These are phyloP conservation scores for Slavum lentiscoides DNA, from an alignment of 2,888 invertebrate species.

Conservation along the genomic window DNA sequence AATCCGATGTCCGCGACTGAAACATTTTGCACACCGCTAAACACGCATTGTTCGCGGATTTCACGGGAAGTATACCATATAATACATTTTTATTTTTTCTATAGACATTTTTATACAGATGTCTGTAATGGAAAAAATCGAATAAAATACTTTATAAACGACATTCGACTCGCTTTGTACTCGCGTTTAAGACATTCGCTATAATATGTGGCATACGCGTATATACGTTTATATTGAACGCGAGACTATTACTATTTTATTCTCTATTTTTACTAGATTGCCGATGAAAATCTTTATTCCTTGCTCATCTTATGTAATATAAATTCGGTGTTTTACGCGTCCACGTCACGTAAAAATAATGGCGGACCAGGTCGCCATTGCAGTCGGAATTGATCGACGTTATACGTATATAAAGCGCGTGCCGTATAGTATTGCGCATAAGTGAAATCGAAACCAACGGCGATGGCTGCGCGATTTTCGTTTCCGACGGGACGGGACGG, in stretches of 20 bases:
- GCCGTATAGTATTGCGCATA: too few relatives aligned
- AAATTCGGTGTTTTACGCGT: constrained; percentile 4
- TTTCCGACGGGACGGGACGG: constrained; percentile 4
- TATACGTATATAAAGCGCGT: too few relatives aligned
- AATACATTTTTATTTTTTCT: not conserved
- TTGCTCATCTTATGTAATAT: not conserved
- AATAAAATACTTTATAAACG: too few relatives aligned
- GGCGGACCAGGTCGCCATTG: not conserved
- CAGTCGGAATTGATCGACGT: too few relatives aligned
- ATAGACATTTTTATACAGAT: not conserved
- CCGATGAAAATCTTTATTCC: not conserved
- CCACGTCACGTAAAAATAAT: constrained; percentile 19
- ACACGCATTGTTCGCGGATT: constrained; percentile 33
- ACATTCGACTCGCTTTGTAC: too few relatives aligned
- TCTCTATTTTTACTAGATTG: not conserved
- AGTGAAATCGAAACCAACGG: too few relatives aligned
- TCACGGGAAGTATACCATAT: not conserved
- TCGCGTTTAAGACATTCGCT: too few relatives aligned
- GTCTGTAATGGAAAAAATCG: too few relatives aligned
- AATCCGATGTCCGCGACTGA: constrained; percentile 14
- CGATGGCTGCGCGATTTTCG: not conserved
- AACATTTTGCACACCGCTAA: constrained; percentile 30
- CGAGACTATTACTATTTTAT: not conserved
- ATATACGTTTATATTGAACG: too few relatives aligned
- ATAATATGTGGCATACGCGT: too few relatives aligned